These are phyloP conservation scores for Cuniculus paca DNA, from an alignment of 2,797 vertebrate species.

Conservation along the genomic window DNA sequence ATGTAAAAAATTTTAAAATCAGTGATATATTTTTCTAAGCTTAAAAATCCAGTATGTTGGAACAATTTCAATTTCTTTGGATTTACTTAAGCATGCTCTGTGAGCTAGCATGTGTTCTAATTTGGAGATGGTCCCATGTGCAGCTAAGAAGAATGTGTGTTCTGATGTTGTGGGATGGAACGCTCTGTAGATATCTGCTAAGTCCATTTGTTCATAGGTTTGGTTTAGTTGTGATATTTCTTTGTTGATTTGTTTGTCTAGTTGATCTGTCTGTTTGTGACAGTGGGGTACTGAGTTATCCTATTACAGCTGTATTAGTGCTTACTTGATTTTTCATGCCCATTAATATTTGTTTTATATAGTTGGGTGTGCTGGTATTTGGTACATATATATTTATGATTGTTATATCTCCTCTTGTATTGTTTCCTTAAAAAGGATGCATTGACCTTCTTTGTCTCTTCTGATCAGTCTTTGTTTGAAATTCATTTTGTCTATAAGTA, in stretches of 20 bases:
- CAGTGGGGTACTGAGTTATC: not conserved
- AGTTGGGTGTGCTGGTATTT: not conserved
- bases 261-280: not conserved
- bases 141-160: not conserved
- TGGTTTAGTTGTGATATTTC: not conserved
- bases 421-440: not conserved
- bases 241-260: not conserved
- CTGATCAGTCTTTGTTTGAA: not conserved
- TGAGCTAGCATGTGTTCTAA: not conserved
- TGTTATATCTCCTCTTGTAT: not conserved
- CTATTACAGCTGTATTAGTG: not conserved
- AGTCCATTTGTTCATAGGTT: not conserved
- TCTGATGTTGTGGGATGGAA: not conserved
- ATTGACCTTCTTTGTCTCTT: not conserved
- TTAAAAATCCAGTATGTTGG: not conserved
- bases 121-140: not conserved
- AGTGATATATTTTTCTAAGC: not conserved
- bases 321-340: not conserved
- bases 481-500: not conserved
- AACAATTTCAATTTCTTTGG: not conserved
- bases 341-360: not conserved
- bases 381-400: not conserved
- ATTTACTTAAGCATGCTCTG: not conserved
- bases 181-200: not conserved
- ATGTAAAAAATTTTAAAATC: not conserved